Evolutionary conservation across 2,797 vertebrate genomes (phyloP).

Genomic region (Spondyliosoma cantharus): DNA sequence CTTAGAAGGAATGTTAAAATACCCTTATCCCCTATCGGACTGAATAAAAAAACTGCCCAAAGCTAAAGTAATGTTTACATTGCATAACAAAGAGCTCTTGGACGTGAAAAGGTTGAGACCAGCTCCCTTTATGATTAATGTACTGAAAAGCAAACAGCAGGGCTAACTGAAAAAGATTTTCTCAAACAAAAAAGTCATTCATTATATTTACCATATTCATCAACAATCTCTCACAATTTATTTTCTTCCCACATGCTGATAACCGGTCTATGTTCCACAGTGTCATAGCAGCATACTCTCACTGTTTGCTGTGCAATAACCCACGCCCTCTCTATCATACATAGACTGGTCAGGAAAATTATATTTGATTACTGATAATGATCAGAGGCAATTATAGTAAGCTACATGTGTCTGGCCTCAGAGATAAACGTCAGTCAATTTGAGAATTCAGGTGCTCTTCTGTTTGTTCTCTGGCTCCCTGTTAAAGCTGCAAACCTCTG

Average conservation of each 20-base stretch:
- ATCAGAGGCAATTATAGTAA: constrained; percentile 30
- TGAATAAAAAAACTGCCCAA: constrained; percentile 52
- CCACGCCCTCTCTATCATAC: constrained; percentile 14
- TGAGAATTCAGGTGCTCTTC: constrained; percentile 9
- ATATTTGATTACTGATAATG: constrained; percentile 37
- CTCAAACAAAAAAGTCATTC: constrained; percentile 66
- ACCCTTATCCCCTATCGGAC: constrained; percentile 72
- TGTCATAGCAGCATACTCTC: not conserved
- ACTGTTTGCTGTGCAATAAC: constrained; percentile 46
- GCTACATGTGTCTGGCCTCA: constrained; percentile 3
- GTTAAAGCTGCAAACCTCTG: constrained; percentile 28
- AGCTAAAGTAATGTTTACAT: constrained; percentile 80
- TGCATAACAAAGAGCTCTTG: constrained; percentile 78
- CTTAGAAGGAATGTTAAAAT: constrained; percentile 72
- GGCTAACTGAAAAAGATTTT: constrained; percentile 64
- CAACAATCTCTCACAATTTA: constrained; percentile 46
- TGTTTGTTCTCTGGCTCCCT: not conserved
- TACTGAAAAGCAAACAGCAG: constrained; percentile 76
- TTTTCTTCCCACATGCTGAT: constrained; percentile 9
- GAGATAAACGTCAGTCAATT: constrained; percentile 33
- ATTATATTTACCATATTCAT: constrained; percentile 66
- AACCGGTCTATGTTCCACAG: constrained; percentile 17
- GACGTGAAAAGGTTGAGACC: constrained; percentile 74
- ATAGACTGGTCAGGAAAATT: constrained; percentile 30
- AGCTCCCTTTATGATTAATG: constrained; percentile 80